These are phyloP conservation scores for Hipparchia semele DNA, from an alignment of 2,888 invertebrate genomes.

Conservation along the genomic window DNA sequence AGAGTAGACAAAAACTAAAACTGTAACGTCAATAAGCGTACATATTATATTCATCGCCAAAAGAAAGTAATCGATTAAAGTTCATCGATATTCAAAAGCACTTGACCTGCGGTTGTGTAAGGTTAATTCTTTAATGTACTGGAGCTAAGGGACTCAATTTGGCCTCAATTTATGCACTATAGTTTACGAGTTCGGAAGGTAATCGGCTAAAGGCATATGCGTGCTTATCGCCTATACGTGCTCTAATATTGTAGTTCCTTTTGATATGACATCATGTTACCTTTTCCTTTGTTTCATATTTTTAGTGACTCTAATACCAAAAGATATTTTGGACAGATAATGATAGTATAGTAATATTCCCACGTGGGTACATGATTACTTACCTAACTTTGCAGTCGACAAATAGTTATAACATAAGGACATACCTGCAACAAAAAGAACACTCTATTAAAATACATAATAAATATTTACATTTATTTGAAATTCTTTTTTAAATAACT, in stretches of 20 bases:
- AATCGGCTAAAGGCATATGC: slow-evolving; percentile 46
- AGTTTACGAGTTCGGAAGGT: slow-evolving; percentile 53
- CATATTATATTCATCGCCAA: slow-evolving; percentile 24
- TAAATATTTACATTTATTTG: no score
- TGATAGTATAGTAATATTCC: neutral
- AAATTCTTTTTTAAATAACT: no score
- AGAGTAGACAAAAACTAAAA: neutral
- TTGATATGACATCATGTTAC: neutral
- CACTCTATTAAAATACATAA: neutral
- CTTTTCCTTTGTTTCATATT: neutral
- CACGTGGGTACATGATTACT: neutral
- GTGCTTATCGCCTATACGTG: slow-evolving; percentile 33
- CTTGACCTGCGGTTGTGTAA: slow-evolving; percentile 42
- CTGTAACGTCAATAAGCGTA: neutral
- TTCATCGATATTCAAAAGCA: slow-evolving; percentile 43
- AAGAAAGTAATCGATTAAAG: slow-evolving; percentile 29
- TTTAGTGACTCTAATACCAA: neutral
- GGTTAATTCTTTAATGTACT: slow-evolving; percentile 42
- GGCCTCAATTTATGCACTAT: slow-evolving; percentile 41
- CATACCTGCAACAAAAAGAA: slow-evolving; percentile 64
- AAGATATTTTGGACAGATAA: neutral
- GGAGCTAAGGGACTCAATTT: slow-evolving; percentile 39
- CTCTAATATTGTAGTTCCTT: neutral
- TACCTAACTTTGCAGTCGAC: neutral
- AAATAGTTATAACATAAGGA: slow-evolving; percentile 34